Percentiles rank a stretch among this genome's conserved stretches.
Conservation (phyloP, 2,888 invertebrate genomes). For the Lasioglossum marginatum region DNA sequence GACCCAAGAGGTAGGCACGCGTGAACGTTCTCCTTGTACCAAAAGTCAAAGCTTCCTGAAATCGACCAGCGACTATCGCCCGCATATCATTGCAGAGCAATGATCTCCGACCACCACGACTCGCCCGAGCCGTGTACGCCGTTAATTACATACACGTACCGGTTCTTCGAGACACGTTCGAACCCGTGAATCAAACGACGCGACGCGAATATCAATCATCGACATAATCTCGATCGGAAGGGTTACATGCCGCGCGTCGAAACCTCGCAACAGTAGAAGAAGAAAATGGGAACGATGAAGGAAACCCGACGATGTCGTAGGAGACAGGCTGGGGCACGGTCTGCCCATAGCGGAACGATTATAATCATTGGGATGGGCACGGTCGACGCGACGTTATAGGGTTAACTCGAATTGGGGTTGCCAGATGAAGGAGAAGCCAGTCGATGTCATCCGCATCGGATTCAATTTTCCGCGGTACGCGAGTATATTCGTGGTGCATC, state of each 20-base stretch:
- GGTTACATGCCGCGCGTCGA: not conserved
- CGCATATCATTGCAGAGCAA: not conserved
- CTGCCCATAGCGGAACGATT: constrained; percentile 44
- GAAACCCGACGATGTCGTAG: constrained; percentile 23
- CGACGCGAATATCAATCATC: not conserved
- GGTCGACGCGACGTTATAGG: constrained; percentile 52
- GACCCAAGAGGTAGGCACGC: not conserved
- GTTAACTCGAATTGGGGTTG: constrained; percentile 35
- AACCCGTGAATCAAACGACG: not conserved
- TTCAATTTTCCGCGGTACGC: constrained; percentile 62
- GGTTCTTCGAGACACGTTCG: not conserved
- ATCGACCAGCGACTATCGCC: not conserved
- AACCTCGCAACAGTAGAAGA: not conserved
- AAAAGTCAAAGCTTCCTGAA: not conserved
- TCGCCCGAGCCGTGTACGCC: not conserved
- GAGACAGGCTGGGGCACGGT: not conserved
- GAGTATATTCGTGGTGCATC: not conserved
- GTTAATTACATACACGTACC: not conserved
- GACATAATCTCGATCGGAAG: not conserved
- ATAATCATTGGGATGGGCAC: constrained; percentile 40
- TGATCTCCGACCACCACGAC: not conserved
- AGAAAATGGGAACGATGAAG: not conserved
- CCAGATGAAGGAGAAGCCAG: constrained; percentile 32
- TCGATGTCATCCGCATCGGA: constrained; percentile 52
- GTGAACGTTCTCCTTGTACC: not conserved